Conservation (phyloP, 2,888 invertebrate genomes). For the Prosapia bicincta region DNA sequence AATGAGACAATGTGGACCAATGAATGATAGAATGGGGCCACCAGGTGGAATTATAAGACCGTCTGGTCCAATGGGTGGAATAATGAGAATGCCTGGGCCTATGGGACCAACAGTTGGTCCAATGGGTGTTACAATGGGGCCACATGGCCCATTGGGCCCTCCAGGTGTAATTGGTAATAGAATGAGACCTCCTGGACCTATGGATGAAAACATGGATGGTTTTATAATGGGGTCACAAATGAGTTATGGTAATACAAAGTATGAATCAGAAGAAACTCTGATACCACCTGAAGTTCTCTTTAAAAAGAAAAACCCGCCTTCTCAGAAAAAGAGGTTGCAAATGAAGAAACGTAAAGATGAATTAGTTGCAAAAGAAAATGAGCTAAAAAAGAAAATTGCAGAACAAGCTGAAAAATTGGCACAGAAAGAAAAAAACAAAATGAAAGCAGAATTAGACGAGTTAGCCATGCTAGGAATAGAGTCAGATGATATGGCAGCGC, state of each 20-base stretch:
- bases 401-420: constrained; percentile 16
- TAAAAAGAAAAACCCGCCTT: constrained; percentile 47
- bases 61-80: neutral
- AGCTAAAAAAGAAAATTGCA: constrained; percentile 14
- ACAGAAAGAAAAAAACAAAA: constrained; percentile 20
- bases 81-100: neutral
- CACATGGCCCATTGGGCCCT: constrained; percentile 23
- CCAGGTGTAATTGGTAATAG: constrained; percentile 15
- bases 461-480: constrained; percentile 83
- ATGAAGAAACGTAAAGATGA: constrained; percentile 54
- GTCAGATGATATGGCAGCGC: constrained; percentile 69
- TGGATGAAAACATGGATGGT: neutral
- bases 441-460: constrained; percentile 48
- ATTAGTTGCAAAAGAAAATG: constrained; percentile 36
- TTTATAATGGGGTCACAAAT: constrained; percentile 7
- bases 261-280: neutral
- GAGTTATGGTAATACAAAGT: neutral
- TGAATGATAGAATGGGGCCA: neutral
- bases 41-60: neutral
- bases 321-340: constrained; percentile 49
- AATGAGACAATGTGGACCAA: neutral
- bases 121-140: constrained; percentile 18
- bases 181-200: constrained; percentile 20
- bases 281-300: neutral
- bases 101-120: neutral